phyloP scores from a whole-genome alignment of 2,113 vertebrate species.

The Tapirus terrestris region DNA sequence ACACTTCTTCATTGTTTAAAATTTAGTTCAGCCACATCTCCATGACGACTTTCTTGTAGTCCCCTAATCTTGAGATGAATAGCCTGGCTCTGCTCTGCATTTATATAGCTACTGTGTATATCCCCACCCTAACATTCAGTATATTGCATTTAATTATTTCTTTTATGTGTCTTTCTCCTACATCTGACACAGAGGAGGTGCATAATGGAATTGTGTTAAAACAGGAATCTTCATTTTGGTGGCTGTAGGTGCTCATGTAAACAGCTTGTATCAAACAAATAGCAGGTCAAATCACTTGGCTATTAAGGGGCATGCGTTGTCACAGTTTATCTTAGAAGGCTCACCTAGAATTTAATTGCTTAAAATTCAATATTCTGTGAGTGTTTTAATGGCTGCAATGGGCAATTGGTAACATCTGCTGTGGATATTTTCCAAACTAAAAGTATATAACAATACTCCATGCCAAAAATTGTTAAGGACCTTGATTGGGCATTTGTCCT shows the following conservation, averaged over 20 bases:
- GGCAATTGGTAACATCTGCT: constrained; percentile 55
- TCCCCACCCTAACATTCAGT: background rate
- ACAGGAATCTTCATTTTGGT: constrained; percentile 11
- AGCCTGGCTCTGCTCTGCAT: background rate
- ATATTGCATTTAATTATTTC: background rate
- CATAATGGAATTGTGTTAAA: background rate
- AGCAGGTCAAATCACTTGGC: background rate
- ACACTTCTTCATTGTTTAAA: background rate
- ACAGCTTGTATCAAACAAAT: background rate
- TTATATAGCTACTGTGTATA: rapidly evolving
- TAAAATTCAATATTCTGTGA: constrained; percentile 33
- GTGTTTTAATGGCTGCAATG: background rate
- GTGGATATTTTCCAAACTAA: constrained; percentile 22
- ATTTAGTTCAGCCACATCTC: background rate
- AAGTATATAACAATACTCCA: background rate
- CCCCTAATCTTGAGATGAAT: background rate
- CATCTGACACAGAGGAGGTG: background rate
- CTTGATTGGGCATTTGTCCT: background rate
- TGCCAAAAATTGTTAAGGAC: background rate
- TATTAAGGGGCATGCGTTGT: background rate
- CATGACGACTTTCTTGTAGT: background rate
- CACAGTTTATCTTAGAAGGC: constrained; percentile 47
- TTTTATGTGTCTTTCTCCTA: background rate
- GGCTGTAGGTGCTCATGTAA: background rate
- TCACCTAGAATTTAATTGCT: background rate